These are phyloP conservation scores for Tympanoctomys barrerae DNA, from an alignment of 2,797 vertebrate species.

Conservation along the genomic window DNA sequence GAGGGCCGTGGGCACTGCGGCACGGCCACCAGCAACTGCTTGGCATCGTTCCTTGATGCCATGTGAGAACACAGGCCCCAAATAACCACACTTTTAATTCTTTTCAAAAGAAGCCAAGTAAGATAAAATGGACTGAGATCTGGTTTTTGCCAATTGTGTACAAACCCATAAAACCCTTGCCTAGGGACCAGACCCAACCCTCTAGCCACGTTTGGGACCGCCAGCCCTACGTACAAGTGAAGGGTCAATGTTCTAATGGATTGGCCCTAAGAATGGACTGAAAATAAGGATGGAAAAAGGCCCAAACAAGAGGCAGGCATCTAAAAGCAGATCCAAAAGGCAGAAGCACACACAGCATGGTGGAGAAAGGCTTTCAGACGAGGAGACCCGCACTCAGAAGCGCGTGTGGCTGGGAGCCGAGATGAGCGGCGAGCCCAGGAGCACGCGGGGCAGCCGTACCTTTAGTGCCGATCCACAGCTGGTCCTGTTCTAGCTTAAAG, in stretches of 20 bases:
- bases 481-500: slow-evolving; percentile 99
- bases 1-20: neutral
- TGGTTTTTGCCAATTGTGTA: neutral
- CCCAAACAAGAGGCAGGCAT: slow-evolving; percentile 25
- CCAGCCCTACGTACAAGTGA: slow-evolving; percentile 1
- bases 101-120: slow-evolving; percentile 64
- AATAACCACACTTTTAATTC: neutral
- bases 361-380: neutral
- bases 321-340: slow-evolving; percentile 56
- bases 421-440: neutral
- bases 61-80: neutral
- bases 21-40: neutral
- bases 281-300: neutral
- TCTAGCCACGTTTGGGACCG: neutral
- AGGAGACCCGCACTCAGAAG: neutral
- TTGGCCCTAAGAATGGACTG: neutral
- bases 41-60: neutral
- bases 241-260: neutral
- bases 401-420: neutral
- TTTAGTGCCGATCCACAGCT: slow-evolving; percentile 99
- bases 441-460: slow-evolving; percentile 85
- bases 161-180: neutral
- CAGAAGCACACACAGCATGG: neutral
- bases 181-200: neutral
- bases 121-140: neutral